These are phyloP conservation scores for Cassiopea xamachana DNA, from an alignment of 30 jellyfish, hydroid and myxozoan species.

Conservation along the genomic window DNA sequence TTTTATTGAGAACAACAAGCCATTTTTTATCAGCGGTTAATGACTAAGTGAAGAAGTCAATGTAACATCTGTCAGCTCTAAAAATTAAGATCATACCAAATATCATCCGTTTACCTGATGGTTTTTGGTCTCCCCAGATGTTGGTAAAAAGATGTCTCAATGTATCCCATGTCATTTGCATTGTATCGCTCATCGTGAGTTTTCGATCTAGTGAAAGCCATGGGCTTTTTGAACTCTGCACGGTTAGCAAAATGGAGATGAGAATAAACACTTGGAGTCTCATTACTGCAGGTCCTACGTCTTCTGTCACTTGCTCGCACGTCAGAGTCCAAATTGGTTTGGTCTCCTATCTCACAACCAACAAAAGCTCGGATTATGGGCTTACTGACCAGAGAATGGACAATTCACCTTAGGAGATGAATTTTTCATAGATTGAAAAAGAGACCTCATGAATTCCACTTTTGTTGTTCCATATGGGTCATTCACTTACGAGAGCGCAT, in stretches of 20 bases:
- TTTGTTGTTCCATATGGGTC: background rate
- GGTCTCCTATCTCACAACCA: too few species aligned
- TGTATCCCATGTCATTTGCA: slow-evolving; percentile 20
- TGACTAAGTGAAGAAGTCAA: background rate
- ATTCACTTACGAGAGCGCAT: background rate
- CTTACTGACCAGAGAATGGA: background rate
- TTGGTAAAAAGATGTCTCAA: background rate
- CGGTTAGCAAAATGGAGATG: background rate
- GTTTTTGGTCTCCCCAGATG: slow-evolving; percentile 17
- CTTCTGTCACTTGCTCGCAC: background rate
- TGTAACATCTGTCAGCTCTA: background rate
- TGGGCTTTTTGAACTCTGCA: background rate
- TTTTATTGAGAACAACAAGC: too few species aligned
- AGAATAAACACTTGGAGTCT: background rate
- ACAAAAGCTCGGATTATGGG: too few species aligned
- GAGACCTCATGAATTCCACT: background rate
- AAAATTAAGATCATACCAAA: background rate
- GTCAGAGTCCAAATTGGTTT: background rate
- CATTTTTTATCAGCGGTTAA: background rate
- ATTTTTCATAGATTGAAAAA: background rate
- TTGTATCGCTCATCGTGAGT: slow-evolving; percentile 2
- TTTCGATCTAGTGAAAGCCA: background rate
- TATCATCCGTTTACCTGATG: slow-evolving; percentile 1
- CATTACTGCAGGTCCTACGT: background rate
- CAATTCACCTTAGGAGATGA: background rate